phyloP scores from a whole-genome alignment of 2,888 invertebrate species.

The Cerastis rubricosa region DNA sequence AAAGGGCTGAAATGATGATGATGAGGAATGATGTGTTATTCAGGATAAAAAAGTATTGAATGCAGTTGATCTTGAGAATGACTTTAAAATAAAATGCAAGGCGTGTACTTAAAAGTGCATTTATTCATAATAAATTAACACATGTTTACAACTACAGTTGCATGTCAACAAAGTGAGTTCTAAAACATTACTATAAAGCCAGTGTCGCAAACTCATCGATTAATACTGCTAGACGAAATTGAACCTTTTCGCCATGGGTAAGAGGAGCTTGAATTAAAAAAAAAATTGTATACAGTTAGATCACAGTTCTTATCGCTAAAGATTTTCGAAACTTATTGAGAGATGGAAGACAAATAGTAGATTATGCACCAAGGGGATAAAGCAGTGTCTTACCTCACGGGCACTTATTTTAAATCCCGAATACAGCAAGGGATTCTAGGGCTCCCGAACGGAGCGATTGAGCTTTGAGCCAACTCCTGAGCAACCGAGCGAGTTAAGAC shows the following conservation, averaged over 20 bases:
- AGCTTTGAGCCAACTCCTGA: too few species aligned
- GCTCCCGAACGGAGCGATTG: too few species aligned
- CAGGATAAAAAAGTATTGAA: neutral
- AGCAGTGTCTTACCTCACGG: too few species aligned
- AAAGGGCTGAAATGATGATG: too few species aligned
- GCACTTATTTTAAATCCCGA: too few species aligned
- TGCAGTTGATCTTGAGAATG: neutral
- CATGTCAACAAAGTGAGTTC: constrained; percentile 66
- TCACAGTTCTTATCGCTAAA: constrained; percentile 32
- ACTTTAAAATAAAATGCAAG: constrained; percentile 42
- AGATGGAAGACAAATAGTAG: neutral
- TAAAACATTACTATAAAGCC: constrained; percentile 59
- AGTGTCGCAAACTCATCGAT: constrained; percentile 42
- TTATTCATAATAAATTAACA: constrained; percentile 74
- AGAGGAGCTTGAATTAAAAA: neutral
- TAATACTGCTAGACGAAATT: constrained; percentile 55
- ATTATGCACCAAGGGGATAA: too few species aligned
- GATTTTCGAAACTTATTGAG: neutral
- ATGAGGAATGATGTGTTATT: too few species aligned
- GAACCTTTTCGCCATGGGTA: constrained; percentile 6
- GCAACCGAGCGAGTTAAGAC: too few species aligned
- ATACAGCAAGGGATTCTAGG: too few species aligned
- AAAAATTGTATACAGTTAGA: neutral
- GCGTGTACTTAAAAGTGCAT: constrained; percentile 73
- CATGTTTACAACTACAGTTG: constrained; percentile 61